Conservation (phyloP, 2,113 vertebrate species). For the Atractosteus spatula region DNA sequence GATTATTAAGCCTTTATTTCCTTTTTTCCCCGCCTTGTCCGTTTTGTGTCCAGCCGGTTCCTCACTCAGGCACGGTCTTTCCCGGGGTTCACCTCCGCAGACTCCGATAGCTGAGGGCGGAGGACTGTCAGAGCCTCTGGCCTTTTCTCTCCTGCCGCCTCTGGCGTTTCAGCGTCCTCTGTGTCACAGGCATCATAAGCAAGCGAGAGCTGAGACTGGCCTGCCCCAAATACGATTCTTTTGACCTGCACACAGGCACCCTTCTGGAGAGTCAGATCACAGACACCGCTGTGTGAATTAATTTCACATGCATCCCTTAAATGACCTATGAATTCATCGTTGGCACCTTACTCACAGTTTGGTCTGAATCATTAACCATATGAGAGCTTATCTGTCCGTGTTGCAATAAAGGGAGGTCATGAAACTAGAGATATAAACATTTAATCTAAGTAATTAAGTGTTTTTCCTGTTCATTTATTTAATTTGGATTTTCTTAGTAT, state of each 20-base stretch:
- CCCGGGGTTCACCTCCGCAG: conserved; percentile 65
- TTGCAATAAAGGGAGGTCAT: no score
- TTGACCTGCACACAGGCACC: conserved; percentile 58
- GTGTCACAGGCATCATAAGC: conserved; percentile 86
- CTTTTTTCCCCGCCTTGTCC: conserved; percentile 69
- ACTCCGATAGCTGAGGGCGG: conserved; percentile 69
- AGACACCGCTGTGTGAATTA: conserved; percentile 59
- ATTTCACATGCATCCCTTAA: conserved; percentile 24
- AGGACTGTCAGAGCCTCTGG: conserved; percentile 53
- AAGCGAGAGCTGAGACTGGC: conserved; percentile 68
- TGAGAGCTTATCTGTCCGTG: no score
- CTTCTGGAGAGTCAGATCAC: conserved; percentile 53
- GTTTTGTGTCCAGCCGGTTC: conserved; percentile 76
- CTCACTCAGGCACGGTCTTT: conserved; percentile 48
- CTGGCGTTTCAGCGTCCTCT: conserved; percentile 79
- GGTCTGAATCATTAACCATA: background rate
- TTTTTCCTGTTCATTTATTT: no score
- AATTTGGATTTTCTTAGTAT: no score
- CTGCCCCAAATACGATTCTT: conserved; percentile 78
- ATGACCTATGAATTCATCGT: conserved; percentile 17
- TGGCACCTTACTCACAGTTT: conserved; percentile 17
- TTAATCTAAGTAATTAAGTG: no score
- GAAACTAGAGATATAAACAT: no score
- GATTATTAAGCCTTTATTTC: conserved; percentile 72
- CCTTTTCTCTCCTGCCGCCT: conserved; percentile 83